Evolutionary conservation across 2,113 vertebrate genomes (phyloP).

Genomic region (Lagenorhynchus albirostris): DNA sequence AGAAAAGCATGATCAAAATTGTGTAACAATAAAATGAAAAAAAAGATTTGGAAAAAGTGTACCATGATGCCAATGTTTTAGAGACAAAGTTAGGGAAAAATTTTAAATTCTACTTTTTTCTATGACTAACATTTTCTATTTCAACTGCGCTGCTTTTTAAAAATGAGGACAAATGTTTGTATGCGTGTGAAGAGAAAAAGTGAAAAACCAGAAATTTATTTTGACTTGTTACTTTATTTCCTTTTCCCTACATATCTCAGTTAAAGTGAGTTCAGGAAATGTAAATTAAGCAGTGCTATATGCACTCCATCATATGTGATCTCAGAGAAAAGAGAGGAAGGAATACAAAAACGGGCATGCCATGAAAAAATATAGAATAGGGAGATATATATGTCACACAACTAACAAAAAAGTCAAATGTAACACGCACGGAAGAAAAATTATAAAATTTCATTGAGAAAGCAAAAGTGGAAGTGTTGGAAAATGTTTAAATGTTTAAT

Average conservation of each 20-base stretch:
- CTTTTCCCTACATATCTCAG: background rate
- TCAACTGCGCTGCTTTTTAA: background rate
- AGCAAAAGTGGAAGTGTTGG: background rate
- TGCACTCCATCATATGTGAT: background rate
- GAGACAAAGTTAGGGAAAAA: background rate
- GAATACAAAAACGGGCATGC: background rate
- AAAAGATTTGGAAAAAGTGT: background rate
- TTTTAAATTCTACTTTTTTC: background rate
- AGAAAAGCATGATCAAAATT: background rate
- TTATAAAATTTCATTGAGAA: background rate
- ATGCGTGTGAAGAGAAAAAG: background rate
- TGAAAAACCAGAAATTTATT: background rate
- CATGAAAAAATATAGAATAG: background rate
- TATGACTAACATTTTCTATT: background rate
- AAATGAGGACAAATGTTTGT: background rate
- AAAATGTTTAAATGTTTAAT: background rate
- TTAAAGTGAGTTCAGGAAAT: background rate
- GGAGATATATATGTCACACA: background rate
- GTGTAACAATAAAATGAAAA: background rate
- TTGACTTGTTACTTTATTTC: background rate
- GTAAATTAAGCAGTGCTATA: background rate
- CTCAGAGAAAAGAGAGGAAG: background rate
- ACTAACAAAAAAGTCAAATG: background rate
- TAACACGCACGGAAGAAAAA: background rate
- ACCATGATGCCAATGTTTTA: background rate